These are phyloP conservation scores for Phrynocephalus versicolor DNA, from an alignment of 2,113 vertebrate species.

Conservation along the genomic window DNA sequence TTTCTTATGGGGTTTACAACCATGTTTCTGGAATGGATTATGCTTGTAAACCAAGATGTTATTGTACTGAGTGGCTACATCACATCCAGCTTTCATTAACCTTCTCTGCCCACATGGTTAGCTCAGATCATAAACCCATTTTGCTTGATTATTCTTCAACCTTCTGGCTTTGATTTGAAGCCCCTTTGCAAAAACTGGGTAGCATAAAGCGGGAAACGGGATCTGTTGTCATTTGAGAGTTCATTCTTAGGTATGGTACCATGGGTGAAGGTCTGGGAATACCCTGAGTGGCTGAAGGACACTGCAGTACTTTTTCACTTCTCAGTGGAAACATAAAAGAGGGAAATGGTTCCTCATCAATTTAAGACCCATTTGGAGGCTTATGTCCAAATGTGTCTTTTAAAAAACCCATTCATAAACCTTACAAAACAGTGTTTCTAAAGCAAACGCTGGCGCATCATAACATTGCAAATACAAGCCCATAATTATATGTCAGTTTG, in stretches of 20 bases:
- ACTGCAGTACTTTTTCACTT: background rate
- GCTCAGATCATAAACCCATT: background rate
- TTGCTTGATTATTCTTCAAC: background rate
- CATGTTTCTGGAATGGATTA: too few relatives aligned
- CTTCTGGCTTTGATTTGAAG: too few relatives aligned
- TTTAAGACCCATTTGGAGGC: constrained; percentile 9
- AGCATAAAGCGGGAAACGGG: background rate
- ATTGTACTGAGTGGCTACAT: too few relatives aligned
- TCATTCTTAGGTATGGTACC: background rate
- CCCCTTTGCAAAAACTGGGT: background rate
- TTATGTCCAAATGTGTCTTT: background rate
- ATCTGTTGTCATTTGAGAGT: background rate
- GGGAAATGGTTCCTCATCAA: constrained; percentile 33
- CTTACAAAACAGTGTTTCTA: constrained; percentile 30
- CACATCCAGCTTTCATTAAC: background rate
- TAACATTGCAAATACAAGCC: constrained; percentile 44
- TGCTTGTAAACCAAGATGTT: too few relatives aligned
- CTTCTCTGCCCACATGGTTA: background rate
- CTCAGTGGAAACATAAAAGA: constrained; percentile 16
- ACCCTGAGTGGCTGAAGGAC: background rate
- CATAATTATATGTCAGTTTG: constrained; percentile 51
- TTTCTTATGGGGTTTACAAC: too few relatives aligned
- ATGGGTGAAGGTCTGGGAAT: background rate
- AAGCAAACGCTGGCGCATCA: constrained; percentile 57
- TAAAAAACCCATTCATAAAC: background rate